Base-by-base conservation (phyloP, 2,113 vertebrate species). In the Prochilodus magdalenae region DNA sequence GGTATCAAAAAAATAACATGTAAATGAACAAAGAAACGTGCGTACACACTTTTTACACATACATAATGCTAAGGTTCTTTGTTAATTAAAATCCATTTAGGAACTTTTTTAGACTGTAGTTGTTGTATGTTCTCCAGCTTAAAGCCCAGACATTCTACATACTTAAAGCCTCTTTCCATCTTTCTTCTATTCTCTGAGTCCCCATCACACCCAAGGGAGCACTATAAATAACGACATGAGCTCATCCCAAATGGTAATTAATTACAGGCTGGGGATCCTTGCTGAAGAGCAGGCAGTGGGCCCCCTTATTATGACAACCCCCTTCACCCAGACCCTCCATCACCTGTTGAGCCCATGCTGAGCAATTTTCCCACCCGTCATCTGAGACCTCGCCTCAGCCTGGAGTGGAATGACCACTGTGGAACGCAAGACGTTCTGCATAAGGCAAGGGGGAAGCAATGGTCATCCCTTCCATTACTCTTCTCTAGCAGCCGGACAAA, bases 171-270 rank as follows among this genome's bases (percentile, higher is more conserved):
- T 75, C 86, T 84, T 90, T 85, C 75, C 49, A 72, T 89, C 87
- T 90, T 88, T 53, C 53, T 62, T 75, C 57, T 15, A 27, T n/a
- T 29, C 73, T 80, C 51, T 74, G 40, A 13, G 6, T 89, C 83
- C 73, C 70, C 66, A 69, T 74, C 78, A 62, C 80, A 26, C 82
- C 84, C 1, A 2, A 24, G 72, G 80, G 73, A 26, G 33, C 62
- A 51, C 88, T 89, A 92, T 92, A 90, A 92, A 94, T 94, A 93
- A 90, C 75, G 33, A 12, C 69, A 82, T 87, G 86, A 86, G 88
- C 87, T 90, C 90, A 88, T 86, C 73, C 84, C 66, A 81, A 84
- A 87, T 59, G 81, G 86, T 91, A 90, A 93, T 92, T 92, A 93
- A 93, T 94, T 92, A 90, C 82, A 87, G 83, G 79, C 53, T 70